These are phyloP conservation scores for Hanleya hanleyi DNA, from an alignment of 2,888 invertebrate genomes.

Conservation along the genomic window DNA sequence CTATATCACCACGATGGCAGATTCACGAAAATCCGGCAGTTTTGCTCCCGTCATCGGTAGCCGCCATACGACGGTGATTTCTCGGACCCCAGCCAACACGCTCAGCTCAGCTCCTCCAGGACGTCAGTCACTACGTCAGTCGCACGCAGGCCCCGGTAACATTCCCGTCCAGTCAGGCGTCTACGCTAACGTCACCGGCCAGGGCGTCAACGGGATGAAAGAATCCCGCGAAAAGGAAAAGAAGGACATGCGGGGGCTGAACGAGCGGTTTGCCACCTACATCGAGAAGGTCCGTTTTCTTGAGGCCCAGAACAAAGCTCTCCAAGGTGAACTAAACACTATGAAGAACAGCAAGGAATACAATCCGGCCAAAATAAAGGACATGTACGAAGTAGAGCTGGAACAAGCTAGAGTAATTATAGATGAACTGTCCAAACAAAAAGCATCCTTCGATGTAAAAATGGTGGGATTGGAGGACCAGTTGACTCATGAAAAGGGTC, in stretches of 20 bases:
- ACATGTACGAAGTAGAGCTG: slow-evolving; percentile 74
- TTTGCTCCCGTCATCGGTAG: slow-evolving; percentile 2
- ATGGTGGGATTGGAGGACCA: slow-evolving; percentile 71
- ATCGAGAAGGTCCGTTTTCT: slow-evolving; percentile 74
- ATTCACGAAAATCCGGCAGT: not conserved
- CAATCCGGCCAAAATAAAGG: slow-evolving; percentile 66
- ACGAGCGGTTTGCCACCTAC: slow-evolving; percentile 75
- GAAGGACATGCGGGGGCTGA: slow-evolving; percentile 75
- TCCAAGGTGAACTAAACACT: slow-evolving; percentile 64
- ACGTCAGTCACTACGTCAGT: not conserved
- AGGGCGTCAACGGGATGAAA: slow-evolving; percentile 71
- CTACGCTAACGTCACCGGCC: slow-evolving; percentile 47
- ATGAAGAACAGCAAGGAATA: slow-evolving; percentile 57
- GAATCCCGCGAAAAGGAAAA: slow-evolving; percentile 74
- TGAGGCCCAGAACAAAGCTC: slow-evolving; percentile 69
- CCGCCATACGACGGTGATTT: not conserved
- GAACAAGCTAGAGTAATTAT: slow-evolving; percentile 74
- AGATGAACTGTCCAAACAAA: slow-evolving; percentile 73
- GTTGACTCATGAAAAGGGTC: slow-evolving; percentile 53
- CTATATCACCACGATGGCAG: not conserved
- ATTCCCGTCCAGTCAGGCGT: slow-evolving; percentile 33
- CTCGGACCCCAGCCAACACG: not conserved
- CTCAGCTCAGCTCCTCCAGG: not conserved
- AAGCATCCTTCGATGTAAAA: slow-evolving; percentile 74
- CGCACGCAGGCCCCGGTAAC: not conserved